phyloP scores from a whole-genome alignment of 2,888 invertebrate genomes.

The Cryptocheilus praepositus region DNA sequence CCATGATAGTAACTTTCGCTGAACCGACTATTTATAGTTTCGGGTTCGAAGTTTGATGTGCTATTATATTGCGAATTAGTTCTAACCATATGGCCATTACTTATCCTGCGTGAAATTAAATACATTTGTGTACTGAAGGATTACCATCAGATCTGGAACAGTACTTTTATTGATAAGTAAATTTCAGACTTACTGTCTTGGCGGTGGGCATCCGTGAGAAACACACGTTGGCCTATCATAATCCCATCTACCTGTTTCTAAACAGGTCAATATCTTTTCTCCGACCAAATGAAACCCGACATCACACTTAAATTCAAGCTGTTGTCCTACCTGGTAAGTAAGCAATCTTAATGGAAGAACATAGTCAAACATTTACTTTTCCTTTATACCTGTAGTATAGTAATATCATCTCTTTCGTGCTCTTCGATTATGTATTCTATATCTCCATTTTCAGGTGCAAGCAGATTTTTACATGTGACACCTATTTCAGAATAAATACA shows the following conservation, averaged over 20 bases:
- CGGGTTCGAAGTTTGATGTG: neutral
- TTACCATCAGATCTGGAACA: neutral
- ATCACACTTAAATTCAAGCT: constrained; percentile 77
- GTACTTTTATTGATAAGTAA: neutral
- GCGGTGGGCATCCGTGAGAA: constrained; percentile 71
- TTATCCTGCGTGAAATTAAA: constrained; percentile 37
- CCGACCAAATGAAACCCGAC: constrained; percentile 74
- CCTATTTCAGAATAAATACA: constrained; percentile 48
- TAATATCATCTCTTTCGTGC: constrained; percentile 64
- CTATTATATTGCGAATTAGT: constrained; percentile 20
- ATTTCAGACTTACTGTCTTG: constrained; percentile 48
- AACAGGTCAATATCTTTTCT: constrained; percentile 76
- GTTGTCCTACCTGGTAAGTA: constrained; percentile 72
- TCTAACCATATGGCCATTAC: constrained; percentile 44
- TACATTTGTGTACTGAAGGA: neutral
- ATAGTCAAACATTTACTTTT: neutral
- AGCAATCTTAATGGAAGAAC: constrained; percentile 4
- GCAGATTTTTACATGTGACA: constrained; percentile 67
- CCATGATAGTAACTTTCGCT: constrained; percentile 46
- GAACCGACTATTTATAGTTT: constrained; percentile 5
- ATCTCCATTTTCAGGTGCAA: constrained; percentile 67
- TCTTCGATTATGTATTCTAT: constrained; percentile 71
- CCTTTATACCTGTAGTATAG: constrained; percentile 60
- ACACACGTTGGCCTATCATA: constrained; percentile 73
- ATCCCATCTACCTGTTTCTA: constrained; percentile 77